A percentile compares a stretch with the other conserved stretches of the same genome.
These are phyloP conservation scores for Chelidonichthys spinosus DNA, from an alignment of 2,797 vertebrate species.

Conservation along the genomic window DNA sequence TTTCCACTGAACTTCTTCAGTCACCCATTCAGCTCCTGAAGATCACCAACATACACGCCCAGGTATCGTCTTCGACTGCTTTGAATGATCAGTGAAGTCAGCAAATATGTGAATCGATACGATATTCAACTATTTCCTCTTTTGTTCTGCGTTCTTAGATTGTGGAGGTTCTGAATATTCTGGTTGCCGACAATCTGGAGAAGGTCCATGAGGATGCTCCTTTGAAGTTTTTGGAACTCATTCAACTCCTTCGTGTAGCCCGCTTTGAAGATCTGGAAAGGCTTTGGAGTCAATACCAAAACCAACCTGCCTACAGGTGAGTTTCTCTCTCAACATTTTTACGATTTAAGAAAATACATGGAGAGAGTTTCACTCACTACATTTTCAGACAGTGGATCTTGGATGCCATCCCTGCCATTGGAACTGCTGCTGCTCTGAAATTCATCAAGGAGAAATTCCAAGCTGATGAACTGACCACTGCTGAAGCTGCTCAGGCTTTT, in stretches of 20 bases:
- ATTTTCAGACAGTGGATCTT: constrained; percentile 83
- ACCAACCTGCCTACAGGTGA: constrained; percentile 81
- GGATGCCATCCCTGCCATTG: constrained; percentile 83
- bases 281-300: constrained; percentile 79
- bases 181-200: constrained; percentile 75
- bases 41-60: constrained; percentile 66
- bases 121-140: not conserved
- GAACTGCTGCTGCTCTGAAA: constrained; percentile 77
- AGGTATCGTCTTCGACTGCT: constrained; percentile 68
- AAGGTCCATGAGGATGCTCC: constrained; percentile 82
- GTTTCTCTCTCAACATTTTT: constrained; percentile 19
- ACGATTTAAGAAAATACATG: not conserved
- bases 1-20: constrained; percentile 81
- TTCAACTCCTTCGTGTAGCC: constrained; percentile 84
- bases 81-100: not conserved
- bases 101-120: not conserved
- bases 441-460: constrained; percentile 85
- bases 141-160: constrained; percentile 72
- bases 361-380: not conserved
- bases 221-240: constrained; percentile 83
- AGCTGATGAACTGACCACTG: constrained; percentile 70
- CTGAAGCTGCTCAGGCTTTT: constrained; percentile 81
- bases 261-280: constrained; percentile 78
- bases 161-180: constrained; percentile 78
- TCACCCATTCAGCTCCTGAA: constrained; percentile 68